These are phyloP conservation scores for Cydia pomonella DNA, from an alignment of 1,140 invertebrate genomes.

Conservation along the genomic window DNA sequence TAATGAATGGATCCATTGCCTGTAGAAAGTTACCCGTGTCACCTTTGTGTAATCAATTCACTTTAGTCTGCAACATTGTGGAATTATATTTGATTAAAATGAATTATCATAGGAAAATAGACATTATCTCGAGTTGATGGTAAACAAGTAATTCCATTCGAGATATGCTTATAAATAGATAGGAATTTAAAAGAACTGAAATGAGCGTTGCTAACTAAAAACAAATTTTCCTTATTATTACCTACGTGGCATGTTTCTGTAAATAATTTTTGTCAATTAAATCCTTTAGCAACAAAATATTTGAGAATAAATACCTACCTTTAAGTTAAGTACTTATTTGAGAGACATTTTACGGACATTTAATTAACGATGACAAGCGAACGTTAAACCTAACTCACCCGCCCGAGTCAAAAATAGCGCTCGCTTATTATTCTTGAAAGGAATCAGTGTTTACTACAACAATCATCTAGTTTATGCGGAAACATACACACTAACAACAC, in stretches of 20 bases:
- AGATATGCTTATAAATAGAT: neutral
- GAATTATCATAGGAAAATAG: too few relatives aligned
- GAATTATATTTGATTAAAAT: neutral
- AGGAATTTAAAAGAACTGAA: neutral
- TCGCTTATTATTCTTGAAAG: neutral
- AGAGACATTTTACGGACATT: neutral
- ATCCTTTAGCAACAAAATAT: too few relatives aligned
- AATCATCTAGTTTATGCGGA: neutral
- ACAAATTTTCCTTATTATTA: too few relatives aligned
- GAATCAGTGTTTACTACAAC: neutral
- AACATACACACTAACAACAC: too few relatives aligned
- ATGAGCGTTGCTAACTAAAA: too few relatives aligned
- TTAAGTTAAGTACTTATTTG: too few relatives aligned
- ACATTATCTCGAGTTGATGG: too few relatives aligned
- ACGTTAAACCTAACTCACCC: neutral
- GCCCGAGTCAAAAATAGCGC: neutral
- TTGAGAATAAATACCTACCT: too few relatives aligned
- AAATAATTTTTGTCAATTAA: too few relatives aligned
- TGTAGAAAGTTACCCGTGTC: neutral
- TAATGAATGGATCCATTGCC: neutral
- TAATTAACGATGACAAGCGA: neutral
- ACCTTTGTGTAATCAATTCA: neutral
- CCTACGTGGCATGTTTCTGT: neutral
- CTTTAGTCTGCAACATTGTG: neutral
- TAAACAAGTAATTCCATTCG: neutral